Conservation (phyloP, 2,797 vertebrate species). For the Sebastes oblongus region DNA sequence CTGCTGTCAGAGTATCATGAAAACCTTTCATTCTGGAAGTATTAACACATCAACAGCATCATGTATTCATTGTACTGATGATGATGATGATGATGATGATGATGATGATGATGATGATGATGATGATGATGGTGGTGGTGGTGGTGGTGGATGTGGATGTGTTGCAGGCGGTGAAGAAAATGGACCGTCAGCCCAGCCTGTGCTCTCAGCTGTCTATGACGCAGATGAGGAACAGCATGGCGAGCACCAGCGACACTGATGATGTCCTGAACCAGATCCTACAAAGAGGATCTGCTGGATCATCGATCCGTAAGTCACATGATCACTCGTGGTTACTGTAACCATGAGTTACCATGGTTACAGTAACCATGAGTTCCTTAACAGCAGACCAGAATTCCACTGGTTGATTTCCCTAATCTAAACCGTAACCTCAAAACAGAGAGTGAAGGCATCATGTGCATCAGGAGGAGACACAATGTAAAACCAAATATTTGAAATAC, state of each 20-base stretch:
- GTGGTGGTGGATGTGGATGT: not conserved
- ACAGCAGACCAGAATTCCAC: not conserved
- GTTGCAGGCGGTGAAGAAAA: conserved; percentile 88
- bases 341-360: too few relatives aligned
- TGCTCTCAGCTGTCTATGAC: conserved; percentile 96
- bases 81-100: not conserved
- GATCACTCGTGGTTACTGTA: not conserved
- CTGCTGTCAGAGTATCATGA: not conserved
- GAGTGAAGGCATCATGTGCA: too few relatives aligned
- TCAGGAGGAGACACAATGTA: too few relatives aligned
- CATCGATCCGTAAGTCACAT: conserved; percentile 89
- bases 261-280: conserved; percentile 95
- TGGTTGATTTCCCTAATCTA: not conserved
- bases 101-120: not conserved
- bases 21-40: too few relatives aligned
- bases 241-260: conserved; percentile 93
- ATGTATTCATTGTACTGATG: too few relatives aligned
- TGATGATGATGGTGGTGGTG: too few relatives aligned
- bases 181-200: conserved; percentile 92
- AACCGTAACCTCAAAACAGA: too few relatives aligned
- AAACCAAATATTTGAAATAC: not conserved
- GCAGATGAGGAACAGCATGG: conserved; percentile 98
- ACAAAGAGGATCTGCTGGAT: conserved; percentile 85
- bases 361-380: not conserved
- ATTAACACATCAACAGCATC: too few relatives aligned